phyloP scores from a whole-genome alignment of 2,113 vertebrate species.

The Marmota monax region DNA sequence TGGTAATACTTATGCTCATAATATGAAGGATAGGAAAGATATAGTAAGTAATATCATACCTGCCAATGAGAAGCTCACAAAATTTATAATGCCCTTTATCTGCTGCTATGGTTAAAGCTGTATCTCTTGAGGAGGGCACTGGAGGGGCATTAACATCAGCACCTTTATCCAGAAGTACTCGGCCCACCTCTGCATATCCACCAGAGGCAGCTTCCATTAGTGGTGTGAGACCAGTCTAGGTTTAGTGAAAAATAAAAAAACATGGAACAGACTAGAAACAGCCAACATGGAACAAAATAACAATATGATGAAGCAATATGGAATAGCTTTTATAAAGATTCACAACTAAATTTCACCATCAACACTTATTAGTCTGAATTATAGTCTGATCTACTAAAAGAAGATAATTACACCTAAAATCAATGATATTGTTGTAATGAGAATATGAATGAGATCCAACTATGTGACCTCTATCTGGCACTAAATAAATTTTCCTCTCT shows the following conservation, averaged over 20 bases:
- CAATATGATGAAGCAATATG: neutral
- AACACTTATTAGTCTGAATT: neutral
- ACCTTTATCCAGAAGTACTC: conserved; percentile 98
- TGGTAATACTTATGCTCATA: neutral
- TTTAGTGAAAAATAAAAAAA: conserved; percentile 58
- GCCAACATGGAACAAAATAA: neutral
- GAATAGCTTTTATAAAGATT: neutral
- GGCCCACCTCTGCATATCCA: conserved; percentile 98
- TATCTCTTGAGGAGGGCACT: conserved; percentile 98
- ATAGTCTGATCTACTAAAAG: neutral
- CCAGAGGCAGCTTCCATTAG: conserved; percentile 99
- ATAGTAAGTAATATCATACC: conserved; percentile 84
- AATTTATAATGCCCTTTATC: conserved; percentile 99
- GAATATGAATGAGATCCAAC: neutral
- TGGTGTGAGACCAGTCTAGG: conserved; percentile 97
- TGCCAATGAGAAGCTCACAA: conserved; percentile 99
- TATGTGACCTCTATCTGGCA: neutral
- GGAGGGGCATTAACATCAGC: conserved; percentile 99
- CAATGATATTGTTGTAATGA: neutral
- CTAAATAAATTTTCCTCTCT: neutral
- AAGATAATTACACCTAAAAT: neutral
- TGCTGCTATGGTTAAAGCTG: conserved; percentile 98
- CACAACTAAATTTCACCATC: conserved; percentile 33
- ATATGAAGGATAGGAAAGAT: neutral
- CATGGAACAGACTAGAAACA: neutral